A percentile compares a stretch with the other conserved stretches of the same genome.
Evolutionary conservation across 1,140 invertebrate genomes (phyloP).

Genomic region (Adoxophyes honmai): DNA sequence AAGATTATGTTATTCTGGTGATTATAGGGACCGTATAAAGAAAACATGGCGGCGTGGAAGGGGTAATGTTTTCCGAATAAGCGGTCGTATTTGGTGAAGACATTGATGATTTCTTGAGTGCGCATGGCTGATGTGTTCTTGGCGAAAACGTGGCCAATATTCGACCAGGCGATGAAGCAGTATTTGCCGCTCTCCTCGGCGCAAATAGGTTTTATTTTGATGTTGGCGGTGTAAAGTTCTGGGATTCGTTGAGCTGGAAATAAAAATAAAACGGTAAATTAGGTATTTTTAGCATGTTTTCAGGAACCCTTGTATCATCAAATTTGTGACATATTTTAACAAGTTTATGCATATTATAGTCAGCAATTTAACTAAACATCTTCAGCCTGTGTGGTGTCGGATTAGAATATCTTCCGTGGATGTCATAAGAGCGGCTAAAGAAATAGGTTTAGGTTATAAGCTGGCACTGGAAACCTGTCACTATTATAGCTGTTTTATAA

Average conservation of each 20-base stretch:
- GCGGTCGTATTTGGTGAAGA: slow-evolving; percentile 81
- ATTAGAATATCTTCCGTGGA: too few relatives aligned
- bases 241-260: slow-evolving; percentile 39
- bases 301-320: too few relatives aligned
- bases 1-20: slow-evolving; percentile 81
- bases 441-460: too few relatives aligned
- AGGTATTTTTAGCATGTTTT: too few relatives aligned
- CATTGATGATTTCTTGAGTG: slow-evolving; percentile 81
- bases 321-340: too few relatives aligned
- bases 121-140: slow-evolving; percentile 76
- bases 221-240: slow-evolving; percentile 29
- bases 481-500: too few relatives aligned
- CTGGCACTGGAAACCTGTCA: too few relatives aligned
- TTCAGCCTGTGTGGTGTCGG: too few relatives aligned
- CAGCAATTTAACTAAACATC: too few relatives aligned
- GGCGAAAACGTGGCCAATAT: slow-evolving; percentile 81
- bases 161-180: slow-evolving; percentile 84
- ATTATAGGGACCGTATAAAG: slow-evolving; percentile 82
- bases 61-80: slow-evolving; percentile 82
- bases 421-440: too few relatives aligned
- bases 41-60: slow-evolving; percentile 79
- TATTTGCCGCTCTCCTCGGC: slow-evolving; percentile 73
- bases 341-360: too few relatives aligned
- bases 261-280: too few relatives aligned
- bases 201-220: slow-evolving; percentile 73